Base-by-base conservation (phyloP, 2,113 vertebrate genomes). In the Myiozetetes cayanensis region DNA sequence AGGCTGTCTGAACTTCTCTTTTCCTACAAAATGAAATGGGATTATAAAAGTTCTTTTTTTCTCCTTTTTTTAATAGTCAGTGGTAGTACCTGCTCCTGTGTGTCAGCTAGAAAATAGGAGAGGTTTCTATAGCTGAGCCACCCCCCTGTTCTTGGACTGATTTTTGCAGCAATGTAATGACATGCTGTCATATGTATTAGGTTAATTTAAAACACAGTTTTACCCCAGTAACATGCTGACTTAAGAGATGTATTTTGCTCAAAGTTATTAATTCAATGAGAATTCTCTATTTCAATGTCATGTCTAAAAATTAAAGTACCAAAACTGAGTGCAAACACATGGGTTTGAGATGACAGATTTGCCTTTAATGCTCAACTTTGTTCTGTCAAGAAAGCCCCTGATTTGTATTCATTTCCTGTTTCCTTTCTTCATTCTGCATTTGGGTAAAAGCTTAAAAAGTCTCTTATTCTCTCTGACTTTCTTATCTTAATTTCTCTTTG, bases 401-500 rank as follows among this genome's bases (percentile, higher is more conserved):
- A 93, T 96, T 90, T 94, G 79, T 90, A 95, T 95, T 94, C 66
- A 82, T 94, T 92, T 94, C 70, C 79, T 91, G 87, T 78, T 90
- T 61, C 43, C 47, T 92, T 86, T 74, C 61, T 92, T 92, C 73
- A 37, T 81, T 89, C 74, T 87, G 39, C 44, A 46, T 92, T 93
- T 87, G 25, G 19, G 77, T 61, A 89, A 82, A 94, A 94, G 65
- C 95, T 94, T 79, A 25, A 94, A 68, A 95, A 92, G 56, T 68
- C 56, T 39, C 80, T 87, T 89, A 85, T 95, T 91, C 84, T 95
- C 41, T 18, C 77, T 59, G 80, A 78, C 76, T 94, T 93, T 88
- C 33, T 90, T 90, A 94, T 84, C 94, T 91, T 93, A 93, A 91
- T 93, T 96, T 93, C 47, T 72, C 94, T 97, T 94, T 96, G 89